Evolutionary conservation across 2,888 invertebrate genomes (phyloP), one percentile per base, ranked within the genome.

Genomic region (Sesia bembeciformis): DNA sequence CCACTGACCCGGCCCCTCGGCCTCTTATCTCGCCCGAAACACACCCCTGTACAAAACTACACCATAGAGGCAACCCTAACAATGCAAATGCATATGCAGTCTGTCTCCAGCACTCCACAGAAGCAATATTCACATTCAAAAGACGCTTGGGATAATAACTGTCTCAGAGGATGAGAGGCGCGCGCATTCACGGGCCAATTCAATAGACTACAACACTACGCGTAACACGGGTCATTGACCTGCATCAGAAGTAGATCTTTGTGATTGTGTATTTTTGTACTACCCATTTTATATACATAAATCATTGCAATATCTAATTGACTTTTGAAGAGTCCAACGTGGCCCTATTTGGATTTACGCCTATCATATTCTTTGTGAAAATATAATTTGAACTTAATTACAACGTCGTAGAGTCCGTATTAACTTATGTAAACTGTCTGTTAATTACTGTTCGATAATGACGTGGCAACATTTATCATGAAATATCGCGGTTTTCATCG

Each of bases 1-100:
- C 92, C 91, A 92, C 91, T 92, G 91, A 92, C 92, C 92, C 86
- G 80, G 82, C 78, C 81, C 66, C 65, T 66, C 60, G 40, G 61
- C 62, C 65, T 65, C 62, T 71, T 59, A 63, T 65, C 66, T 60
- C 77, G 81, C 79, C 76, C 60, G 62, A 64, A 64, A 60, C 60
- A 60, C 58, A 61, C 65, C 69, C 40, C 50, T 50, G 38, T 46
- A 50, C 38, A 56, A 58, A 54, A 64, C 63, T 64, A 66, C 64
- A 62, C 53, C 66, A 39, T 40, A 58, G 61, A 67, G 69, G 53
- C 71, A 79, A 62, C 79, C 76, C 74, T 78, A 74, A 60, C 60
- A 59, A 64, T 75, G 75, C 71, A 76, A 67, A 66, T 71, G 70
- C 69, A 52, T 40, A 52, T 53, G 72, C 63, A 55, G 43, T 50